Evolutionary conservation across 2,888 invertebrate species (phyloP).

Genomic region (Athrips mouffetella): DNA sequence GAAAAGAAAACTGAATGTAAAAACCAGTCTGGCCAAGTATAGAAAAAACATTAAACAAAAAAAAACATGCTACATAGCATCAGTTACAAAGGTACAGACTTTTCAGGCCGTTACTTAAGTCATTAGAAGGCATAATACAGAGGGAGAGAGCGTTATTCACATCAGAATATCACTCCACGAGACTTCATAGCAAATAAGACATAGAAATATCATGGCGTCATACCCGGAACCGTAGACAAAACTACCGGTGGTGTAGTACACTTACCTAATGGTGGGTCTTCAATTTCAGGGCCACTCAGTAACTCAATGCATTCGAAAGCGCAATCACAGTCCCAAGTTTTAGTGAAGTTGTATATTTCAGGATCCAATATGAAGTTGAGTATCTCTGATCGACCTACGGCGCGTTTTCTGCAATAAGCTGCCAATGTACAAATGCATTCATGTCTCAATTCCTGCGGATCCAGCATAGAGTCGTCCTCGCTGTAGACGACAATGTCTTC

Average conservation of each 20-base stretch:
- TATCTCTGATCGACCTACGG: conserved; percentile 51
- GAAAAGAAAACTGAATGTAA: conserved; percentile 17
- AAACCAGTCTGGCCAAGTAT: too few species aligned
- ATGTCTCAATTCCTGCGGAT: conserved; percentile 45
- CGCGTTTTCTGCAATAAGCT: conserved; percentile 51
- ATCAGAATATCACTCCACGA: too few species aligned
- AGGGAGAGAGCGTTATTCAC: too few species aligned
- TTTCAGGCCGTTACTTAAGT: too few species aligned
- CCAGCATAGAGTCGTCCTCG: conserved; percentile 52
- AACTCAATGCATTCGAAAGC: conserved; percentile 52
- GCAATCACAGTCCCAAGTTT: conserved; percentile 45
- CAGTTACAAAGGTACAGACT: too few species aligned
- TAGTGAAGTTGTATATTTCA: conserved; percentile 50
- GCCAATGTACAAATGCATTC: conserved; percentile 52
- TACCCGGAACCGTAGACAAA: too few species aligned
- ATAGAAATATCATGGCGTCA: too few species aligned
- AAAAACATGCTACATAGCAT: too few species aligned
- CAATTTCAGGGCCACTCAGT: conserved; percentile 39
- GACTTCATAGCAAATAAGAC: too few species aligned
- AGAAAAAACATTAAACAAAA: too few species aligned
- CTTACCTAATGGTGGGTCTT: conserved; percentile 54
- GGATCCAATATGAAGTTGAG: conserved; percentile 54
- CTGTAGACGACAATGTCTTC: conserved; percentile 45
- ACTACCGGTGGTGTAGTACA: background rate
- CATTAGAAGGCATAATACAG: too few species aligned